phyloP scores from a whole-genome alignment of 1,140 invertebrate genomes.

The Eulimnadia texana region DNA sequence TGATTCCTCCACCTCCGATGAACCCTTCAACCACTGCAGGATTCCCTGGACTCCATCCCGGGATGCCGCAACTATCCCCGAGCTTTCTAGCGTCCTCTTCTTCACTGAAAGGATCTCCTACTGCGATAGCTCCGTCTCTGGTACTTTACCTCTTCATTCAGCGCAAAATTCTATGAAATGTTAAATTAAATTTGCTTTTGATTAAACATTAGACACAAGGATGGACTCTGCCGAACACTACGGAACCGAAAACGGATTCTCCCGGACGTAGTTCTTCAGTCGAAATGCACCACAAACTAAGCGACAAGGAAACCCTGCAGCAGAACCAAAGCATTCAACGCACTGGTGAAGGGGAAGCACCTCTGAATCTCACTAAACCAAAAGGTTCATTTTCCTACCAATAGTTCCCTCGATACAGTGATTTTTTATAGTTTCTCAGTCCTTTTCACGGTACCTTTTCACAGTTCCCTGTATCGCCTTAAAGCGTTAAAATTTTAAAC shows the following conservation, averaged over 20 bases:
- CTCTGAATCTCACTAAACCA: slow-evolving; percentile 76
- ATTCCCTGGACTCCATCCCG: neutral
- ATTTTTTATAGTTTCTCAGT: neutral
- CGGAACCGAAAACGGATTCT: neutral
- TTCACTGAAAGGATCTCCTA: slow-evolving; percentile 1
- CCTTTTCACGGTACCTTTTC: neutral
- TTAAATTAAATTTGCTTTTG: neutral
- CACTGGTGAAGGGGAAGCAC: slow-evolving; percentile 53
- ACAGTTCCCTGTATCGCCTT: neutral
- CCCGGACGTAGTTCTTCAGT: neutral
- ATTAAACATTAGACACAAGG: neutral
- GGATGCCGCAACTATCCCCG: neutral
- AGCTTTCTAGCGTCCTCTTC: slow-evolving; percentile 1
- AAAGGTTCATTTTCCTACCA: slow-evolving; percentile 41
- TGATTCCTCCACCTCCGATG: slow-evolving; percentile 27
- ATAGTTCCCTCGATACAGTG: slow-evolving; percentile 25
- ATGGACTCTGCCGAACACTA: neutral
- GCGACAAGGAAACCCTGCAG: neutral
- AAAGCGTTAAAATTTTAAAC: too few relatives aligned
- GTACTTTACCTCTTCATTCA: neutral
- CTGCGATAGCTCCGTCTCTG: neutral
- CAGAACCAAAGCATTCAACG: slow-evolving; percentile 56
- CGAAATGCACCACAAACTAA: neutral
- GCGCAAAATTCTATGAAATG: neutral
- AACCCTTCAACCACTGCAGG: slow-evolving; percentile 26